A percentile compares a stretch with the other conserved stretches of the same genome.
These are phyloP conservation scores for Julus scandinavius DNA, from an alignment of 2,888 invertebrate species.

Conservation along the genomic window DNA sequence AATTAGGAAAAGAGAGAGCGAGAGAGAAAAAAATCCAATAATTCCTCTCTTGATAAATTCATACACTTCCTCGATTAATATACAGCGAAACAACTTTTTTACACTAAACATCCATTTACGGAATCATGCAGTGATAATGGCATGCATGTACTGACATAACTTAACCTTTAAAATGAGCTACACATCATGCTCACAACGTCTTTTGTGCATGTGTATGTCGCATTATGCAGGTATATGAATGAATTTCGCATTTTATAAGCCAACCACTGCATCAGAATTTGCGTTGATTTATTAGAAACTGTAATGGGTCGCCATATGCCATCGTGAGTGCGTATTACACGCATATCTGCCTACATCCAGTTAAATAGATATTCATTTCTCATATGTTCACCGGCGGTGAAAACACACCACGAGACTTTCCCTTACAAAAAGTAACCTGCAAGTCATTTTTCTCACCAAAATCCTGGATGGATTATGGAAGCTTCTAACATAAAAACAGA, in stretches of 20 bases:
- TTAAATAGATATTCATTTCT: slow-evolving; percentile 23
- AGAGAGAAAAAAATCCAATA: slow-evolving; percentile 17
- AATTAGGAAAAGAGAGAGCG: not conserved
- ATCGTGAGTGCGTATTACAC: slow-evolving; percentile 26
- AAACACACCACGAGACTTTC: not conserved
- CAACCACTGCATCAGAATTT: slow-evolving; percentile 28
- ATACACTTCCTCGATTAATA: slow-evolving; percentile 28
- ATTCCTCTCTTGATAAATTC: slow-evolving; percentile 28
- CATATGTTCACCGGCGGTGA: not conserved
- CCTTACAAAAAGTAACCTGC: slow-evolving; percentile 13
- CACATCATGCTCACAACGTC: not conserved
- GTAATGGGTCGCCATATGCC: slow-evolving; percentile 13
- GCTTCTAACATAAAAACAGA: slow-evolving; percentile 3
- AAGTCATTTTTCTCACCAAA: slow-evolving; percentile 28
- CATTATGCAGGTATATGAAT: not conserved
- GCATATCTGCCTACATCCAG: slow-evolving; percentile 25
- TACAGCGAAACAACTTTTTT: slow-evolving; percentile 24
- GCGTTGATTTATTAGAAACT: slow-evolving; percentile 19
- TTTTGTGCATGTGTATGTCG: not conserved
- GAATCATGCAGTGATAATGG: slow-evolving; percentile 28
- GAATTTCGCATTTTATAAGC: not conserved
- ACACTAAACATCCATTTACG: slow-evolving; percentile 28
- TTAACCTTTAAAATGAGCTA: slow-evolving; percentile 28
- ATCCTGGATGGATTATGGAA: slow-evolving; percentile 15
- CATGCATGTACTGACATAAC: slow-evolving; percentile 27